phyloP scores from a whole-genome alignment of 2,797 vertebrate genomes.

The Anguilla obscura region DNA sequence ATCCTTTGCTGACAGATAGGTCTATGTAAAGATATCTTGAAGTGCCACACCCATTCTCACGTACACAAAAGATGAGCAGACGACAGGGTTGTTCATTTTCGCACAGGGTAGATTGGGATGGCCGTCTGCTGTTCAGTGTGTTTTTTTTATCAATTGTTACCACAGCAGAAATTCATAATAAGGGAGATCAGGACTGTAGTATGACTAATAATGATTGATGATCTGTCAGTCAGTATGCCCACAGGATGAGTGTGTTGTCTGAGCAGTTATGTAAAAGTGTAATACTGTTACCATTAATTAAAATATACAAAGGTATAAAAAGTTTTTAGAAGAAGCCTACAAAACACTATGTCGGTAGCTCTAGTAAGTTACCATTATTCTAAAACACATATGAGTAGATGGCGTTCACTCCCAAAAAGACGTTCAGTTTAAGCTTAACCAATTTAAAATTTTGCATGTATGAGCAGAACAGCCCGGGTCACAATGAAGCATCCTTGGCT shows the following conservation, averaged over 20 bases:
- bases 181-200: background rate
- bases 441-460: background rate
- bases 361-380: background rate
- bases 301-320: background rate
- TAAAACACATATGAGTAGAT: background rate
- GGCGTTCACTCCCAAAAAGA: background rate
- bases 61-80: conserved; percentile 23
- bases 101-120: conserved; percentile 55
- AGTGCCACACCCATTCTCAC: conserved; percentile 57
- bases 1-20: conserved; percentile 82
- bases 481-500: background rate
- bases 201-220: too few species aligned
- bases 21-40: conserved; percentile 69
- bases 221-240: background rate
- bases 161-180: background rate
- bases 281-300: background rate
- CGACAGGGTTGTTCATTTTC: conserved; percentile 50
- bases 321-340: background rate
- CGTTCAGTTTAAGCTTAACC: background rate
- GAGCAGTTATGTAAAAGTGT: background rate
- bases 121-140: conserved; percentile 52
- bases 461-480: background rate
- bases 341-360: background rate
- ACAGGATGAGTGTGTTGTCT: background rate
- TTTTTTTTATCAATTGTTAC: background rate